phyloP scores from a whole-genome alignment of 1,140 invertebrate species.

The Agrypnia vestita region DNA sequence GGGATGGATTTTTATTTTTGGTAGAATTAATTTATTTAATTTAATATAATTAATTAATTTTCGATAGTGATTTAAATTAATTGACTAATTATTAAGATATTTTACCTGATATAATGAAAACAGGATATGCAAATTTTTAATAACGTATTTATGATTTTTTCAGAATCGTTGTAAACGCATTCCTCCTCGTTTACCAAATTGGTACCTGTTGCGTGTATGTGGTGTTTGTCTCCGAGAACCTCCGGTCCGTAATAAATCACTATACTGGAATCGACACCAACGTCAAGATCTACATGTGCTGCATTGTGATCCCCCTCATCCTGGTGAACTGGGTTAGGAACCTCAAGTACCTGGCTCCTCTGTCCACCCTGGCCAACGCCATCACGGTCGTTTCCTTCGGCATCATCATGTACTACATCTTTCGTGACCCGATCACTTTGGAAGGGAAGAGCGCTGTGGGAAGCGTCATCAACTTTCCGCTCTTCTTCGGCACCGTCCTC shows the following conservation, averaged over 20 bases:
- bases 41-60: too few species aligned
- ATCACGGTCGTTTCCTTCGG: slow-evolving; percentile 77
- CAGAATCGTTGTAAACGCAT: slow-evolving; percentile 78
- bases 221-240: slow-evolving; percentile 86
- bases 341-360: slow-evolving; percentile 82
- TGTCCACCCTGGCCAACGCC: slow-evolving; percentile 83
- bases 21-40: too few species aligned
- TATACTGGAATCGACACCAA: slow-evolving; percentile 67
- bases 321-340: slow-evolving; percentile 81
- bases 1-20: too few species aligned
- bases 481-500: slow-evolving; percentile 79
- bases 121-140: neutral
- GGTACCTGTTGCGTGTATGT: slow-evolving; percentile 93
- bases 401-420: slow-evolving; percentile 81
- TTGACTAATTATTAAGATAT: too few species aligned
- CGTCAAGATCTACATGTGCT: slow-evolving; percentile 73
- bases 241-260: slow-evolving; percentile 75
- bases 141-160: slow-evolving; percentile 1
- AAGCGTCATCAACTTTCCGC: slow-evolving; percentile 71
- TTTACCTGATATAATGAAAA: too few species aligned
- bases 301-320: slow-evolving; percentile 79
- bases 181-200: slow-evolving; percentile 87
- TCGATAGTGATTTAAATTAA: too few species aligned
- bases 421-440: slow-evolving; percentile 74
- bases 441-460: slow-evolving; percentile 68